Base-by-base conservation (phyloP, 2,888 invertebrate species). In the Platycheirus rosarum region DNA sequence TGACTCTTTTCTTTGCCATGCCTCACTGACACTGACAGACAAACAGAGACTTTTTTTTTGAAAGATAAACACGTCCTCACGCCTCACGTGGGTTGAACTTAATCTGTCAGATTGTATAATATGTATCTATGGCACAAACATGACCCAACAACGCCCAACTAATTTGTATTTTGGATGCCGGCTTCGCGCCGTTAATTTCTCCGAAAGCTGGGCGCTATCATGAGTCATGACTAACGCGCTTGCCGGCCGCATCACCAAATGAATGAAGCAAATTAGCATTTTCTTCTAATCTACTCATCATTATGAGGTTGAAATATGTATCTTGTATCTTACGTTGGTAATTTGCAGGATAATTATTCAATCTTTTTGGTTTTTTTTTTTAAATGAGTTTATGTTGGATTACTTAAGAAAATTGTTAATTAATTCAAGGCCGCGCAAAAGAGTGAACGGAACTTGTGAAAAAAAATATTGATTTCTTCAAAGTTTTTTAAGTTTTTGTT, bases 331-430 rank as follows among this genome's bases (percentile, higher is more conserved):
- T 32, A 1, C 23, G 29, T 5, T 32, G 5, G 37, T 6, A 4
- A 40, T 40, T 40, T 40, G 13, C 37, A 40, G 37, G 37, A 40
- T 40, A 13, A 40, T 32, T 8, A 32, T 7, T 32, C n/a, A n/a
- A n/a, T n/a, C n/a, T n/a, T n/a, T 32, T 8, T 32, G n/a, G 2
- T n/a, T 37, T 37, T 37, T 37, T 37, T 37, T 37, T 37, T 13
- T 4, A 7, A 6, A 4, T 23, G 23, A 2, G 2, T 6, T 23
- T 32, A 32, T 32, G 35, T n/a, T 35, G 13, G 37, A 13, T 40
- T 40, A 40, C 37, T 40, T 40, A 40, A 40, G 37, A 40, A 40
- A 40, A 13, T 40, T 40, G 37, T 13, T 40, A 40, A 40, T 40
- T 40, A 13, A 40, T 2, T 40, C 37, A 40, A 40, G 37, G 37